These are phyloP conservation scores for Pararge aegeria DNA, from an alignment of 1,140 invertebrate species.

Conservation along the genomic window DNA sequence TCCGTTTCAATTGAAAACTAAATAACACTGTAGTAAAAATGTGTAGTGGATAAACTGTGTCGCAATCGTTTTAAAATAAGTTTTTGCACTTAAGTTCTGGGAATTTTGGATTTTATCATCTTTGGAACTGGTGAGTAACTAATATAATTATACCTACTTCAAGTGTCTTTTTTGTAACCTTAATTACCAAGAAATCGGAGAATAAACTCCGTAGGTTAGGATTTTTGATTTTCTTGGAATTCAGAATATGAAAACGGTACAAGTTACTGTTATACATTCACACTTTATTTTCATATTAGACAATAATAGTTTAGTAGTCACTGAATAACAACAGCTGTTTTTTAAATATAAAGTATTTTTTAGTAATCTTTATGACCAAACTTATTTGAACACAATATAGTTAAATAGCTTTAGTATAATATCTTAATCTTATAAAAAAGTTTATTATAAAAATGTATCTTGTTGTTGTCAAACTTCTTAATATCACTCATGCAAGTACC, in stretches of 20 bases:
- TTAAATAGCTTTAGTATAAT: too few species aligned
- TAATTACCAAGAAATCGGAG: neutral
- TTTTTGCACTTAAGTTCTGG: constrained; percentile 49
- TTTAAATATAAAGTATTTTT: too few species aligned
- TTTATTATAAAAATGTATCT: too few species aligned
- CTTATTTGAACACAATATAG: too few species aligned
- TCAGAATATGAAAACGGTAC: neutral
- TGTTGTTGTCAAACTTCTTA: too few species aligned
- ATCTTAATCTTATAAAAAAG: too few species aligned
- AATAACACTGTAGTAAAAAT: constrained; percentile 21
- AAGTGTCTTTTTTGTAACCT: constrained; percentile 17
- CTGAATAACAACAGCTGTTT: too few species aligned
- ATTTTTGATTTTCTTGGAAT: neutral
- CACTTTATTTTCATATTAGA: too few species aligned
- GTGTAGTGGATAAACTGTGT: constrained; percentile 50
- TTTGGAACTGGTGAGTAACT: constrained; percentile 66
- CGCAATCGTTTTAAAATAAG: constrained; percentile 31
- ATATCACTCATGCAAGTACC: too few species aligned
- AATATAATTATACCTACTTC: constrained; percentile 15
- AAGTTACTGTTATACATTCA: neutral
- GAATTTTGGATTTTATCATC: constrained; percentile 71
- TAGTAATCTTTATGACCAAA: too few species aligned
- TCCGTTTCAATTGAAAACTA: constrained; percentile 10
- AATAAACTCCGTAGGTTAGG: neutral
- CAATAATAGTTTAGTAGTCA: too few species aligned